A percentile compares a stretch with the other conserved stretches of the same genome.
These are phyloP conservation scores for Xenopus tropicalis DNA, from an alignment of 2,113 vertebrate genomes.

Conservation along the genomic window UCB_Xtro_10.0 CM004444.2:104209001-104209500, in stretches of 20 bases:
- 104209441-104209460: no score
- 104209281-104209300: constrained; percentile 3
- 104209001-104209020: no score
- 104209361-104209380: constrained; percentile 36
- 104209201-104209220: constrained; percentile 23
- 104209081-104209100: no score
- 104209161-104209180: constrained; percentile 30
- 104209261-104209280: constrained; percentile 26
- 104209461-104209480: no score
- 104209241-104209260: constrained; percentile 27
- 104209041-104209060: no score
- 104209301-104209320: background rate
- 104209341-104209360: constrained; percentile 19
- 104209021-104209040: no score
- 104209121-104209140: background rate
- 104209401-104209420: background rate
- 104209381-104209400: constrained; percentile 24
- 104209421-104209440: background rate
- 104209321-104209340: constrained; percentile 15
- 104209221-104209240: constrained; percentile 21
- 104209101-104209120: no score
- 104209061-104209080: no score
- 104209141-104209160: constrained; percentile 5
- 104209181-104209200: constrained; percentile 22
- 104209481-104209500: no score